Base-by-base conservation (phyloP, 2,888 invertebrate species). In the Ctena decussata region DNA sequence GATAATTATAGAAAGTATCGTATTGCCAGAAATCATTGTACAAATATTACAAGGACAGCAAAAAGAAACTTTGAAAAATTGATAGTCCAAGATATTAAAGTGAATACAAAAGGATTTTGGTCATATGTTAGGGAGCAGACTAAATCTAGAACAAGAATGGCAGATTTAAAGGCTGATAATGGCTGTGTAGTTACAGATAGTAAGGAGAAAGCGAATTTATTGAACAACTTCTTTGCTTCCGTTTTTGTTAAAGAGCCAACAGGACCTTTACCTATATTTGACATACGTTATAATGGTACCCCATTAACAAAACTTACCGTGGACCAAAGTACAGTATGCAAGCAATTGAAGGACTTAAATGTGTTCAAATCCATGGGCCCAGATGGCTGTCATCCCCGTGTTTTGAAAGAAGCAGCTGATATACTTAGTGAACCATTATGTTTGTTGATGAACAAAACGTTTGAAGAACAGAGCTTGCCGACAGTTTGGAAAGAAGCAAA, bases 1-100 rank as follows among this genome's bases (percentile, higher is more conserved):
- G n/a, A 70, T 15, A n/a, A 70, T n/a, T 70, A 70, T 35, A 39
- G 39, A 70, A 70, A 70, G 21, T 70, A 70, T 70, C 24, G 70
- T 35, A n/a, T 24, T 18, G 70, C 41, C 3, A 37, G 70, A 39
- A 70, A 37, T 70, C 39, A 24, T 24, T 70, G 70, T 24, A n/a
- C 70, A 70, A 37, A 41, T 37, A 30, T 41, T 35, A 70, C 70
- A 70, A 37, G 70, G 24, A 39, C 2, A 27, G 57, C 57, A 21
- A 57, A 57, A 57, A 57, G 57, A 57, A 57, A 57, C 57, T 27
- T 57, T 27, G 57, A 57, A 57, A 57, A 57, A 57, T 27, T 8
- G 11, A 57, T 57, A 27, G 57, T 57, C 11, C 27, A 27, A 11
- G 57, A 57, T 57, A 57, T 57, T 1, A 57, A 57, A 57, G 27